phyloP scores from a whole-genome alignment of 2,888 invertebrate species.

The Yponomeuta cagnagella region DNA sequence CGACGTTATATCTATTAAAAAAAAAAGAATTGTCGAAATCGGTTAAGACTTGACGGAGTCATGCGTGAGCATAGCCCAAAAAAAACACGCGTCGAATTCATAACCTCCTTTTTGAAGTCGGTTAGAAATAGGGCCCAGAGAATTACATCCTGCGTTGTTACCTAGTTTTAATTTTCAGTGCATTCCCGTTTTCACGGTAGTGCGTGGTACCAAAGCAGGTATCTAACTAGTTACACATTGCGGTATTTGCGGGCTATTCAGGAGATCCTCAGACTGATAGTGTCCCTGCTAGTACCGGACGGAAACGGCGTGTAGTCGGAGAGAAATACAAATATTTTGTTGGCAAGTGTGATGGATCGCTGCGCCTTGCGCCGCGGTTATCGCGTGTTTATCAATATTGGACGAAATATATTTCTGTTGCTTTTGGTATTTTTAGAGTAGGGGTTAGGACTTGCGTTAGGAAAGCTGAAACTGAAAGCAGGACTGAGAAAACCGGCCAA shows the following conservation, averaged over 20 bases:
- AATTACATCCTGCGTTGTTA: too few relatives aligned
- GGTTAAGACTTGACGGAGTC: too few relatives aligned
- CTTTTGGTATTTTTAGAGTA: slow-evolving; percentile 16
- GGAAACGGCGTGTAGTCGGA: slow-evolving; percentile 1
- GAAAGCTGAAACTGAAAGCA: too few relatives aligned
- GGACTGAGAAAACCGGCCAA: too few relatives aligned
- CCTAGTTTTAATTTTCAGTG: too few relatives aligned
- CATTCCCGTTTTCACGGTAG: too few relatives aligned
- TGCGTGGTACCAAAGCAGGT: not conserved
- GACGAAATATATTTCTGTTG: slow-evolving; percentile 24
- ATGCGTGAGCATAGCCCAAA: too few relatives aligned
- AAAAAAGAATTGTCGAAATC: too few relatives aligned
- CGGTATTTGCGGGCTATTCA: not conserved
- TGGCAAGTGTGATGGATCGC: slow-evolving; percentile 59
- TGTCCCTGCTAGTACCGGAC: slow-evolving; percentile 2
- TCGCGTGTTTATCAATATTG: slow-evolving; percentile 58
- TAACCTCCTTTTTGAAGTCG: too few relatives aligned
- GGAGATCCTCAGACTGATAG: not conserved
- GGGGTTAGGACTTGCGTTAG: not conserved
- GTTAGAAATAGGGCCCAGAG: too few relatives aligned
- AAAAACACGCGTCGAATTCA: too few relatives aligned
- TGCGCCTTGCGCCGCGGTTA: slow-evolving; percentile 26
- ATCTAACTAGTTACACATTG: not conserved
- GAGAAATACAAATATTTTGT: slow-evolving; percentile 49
- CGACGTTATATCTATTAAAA: too few relatives aligned